These are phyloP conservation scores for Ceramica pisi DNA, from an alignment of 2,888 invertebrate genomes.

Conservation along the genomic window DNA sequence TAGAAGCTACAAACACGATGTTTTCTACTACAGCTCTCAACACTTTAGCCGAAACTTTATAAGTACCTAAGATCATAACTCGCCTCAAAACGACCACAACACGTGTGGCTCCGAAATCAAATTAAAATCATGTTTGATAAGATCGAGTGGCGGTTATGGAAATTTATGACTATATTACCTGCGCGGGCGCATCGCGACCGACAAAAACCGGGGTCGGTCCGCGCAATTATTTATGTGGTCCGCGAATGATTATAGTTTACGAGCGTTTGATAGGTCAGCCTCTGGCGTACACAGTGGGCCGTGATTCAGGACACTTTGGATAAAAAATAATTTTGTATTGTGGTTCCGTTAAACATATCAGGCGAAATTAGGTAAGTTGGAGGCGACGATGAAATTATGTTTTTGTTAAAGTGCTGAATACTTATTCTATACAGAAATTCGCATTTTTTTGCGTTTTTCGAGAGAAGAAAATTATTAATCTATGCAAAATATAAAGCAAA, in stretches of 20 bases:
- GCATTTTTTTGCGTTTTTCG: neutral
- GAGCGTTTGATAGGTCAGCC: conserved; percentile 86
- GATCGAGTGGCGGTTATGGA: conserved; percentile 91
- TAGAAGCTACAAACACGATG: conserved; percentile 25
- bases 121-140: conserved; percentile 91
- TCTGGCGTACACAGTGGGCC: conserved; percentile 75
- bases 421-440: neutral
- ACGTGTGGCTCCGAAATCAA: conserved; percentile 90
- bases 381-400: neutral
- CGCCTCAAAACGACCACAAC: conserved; percentile 84
- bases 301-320: conserved; percentile 58
- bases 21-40: conserved; percentile 45
- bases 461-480: neutral
- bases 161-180: conserved; percentile 91
- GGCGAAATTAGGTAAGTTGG: conserved; percentile 4
- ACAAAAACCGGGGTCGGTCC: conserved; percentile 87
- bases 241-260: conserved; percentile 90
- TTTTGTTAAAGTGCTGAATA: neutral
- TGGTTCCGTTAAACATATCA: neutral
- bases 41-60: conserved; percentile 65
- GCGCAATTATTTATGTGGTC: conserved; percentile 89
- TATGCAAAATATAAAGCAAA: neutral
- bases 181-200: conserved; percentile 87
- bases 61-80: conserved; percentile 85
- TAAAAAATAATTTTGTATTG: conserved; percentile 57